These are phyloP conservation scores for Tor tambroides DNA, from an alignment of 2,113 vertebrate genomes.

Conservation along the genomic window DNA sequence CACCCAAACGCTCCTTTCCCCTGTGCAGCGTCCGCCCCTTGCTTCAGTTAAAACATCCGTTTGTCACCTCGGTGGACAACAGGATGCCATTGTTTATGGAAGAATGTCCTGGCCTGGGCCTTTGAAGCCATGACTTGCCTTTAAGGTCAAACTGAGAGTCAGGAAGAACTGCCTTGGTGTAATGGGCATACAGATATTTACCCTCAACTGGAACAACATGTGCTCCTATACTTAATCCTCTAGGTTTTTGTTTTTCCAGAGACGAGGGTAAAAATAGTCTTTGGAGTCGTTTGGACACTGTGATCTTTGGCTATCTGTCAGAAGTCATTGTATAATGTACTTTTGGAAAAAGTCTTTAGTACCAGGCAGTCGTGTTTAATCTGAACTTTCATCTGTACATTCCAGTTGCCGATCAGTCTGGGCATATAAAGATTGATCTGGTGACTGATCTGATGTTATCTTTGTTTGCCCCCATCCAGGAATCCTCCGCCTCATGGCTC, in stretches of 20 bases:
- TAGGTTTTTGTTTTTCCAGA: slow-evolving; percentile 28
- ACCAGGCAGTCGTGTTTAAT: background rate
- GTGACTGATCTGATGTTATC: background rate
- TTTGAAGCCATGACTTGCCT: slow-evolving; percentile 54
- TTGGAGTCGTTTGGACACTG: background rate
- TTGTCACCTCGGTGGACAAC: slow-evolving; percentile 63
- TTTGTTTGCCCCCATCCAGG: slow-evolving; percentile 67
- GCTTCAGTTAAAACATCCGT: slow-evolving; percentile 61
- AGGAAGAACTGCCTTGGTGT: slow-evolving; percentile 44
- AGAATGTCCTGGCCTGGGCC: slow-evolving; percentile 54
- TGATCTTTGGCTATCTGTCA: slow-evolving; percentile 9
- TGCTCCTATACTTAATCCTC: background rate
- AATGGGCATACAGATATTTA: slow-evolving; percentile 31
- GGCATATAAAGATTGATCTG: background rate
- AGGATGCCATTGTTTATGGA: slow-evolving; percentile 62
- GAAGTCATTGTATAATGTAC: slow-evolving; percentile 14
- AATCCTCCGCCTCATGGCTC: slow-evolving; percentile 83
- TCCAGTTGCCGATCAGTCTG: background rate
- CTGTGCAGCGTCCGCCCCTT: slow-evolving; percentile 27
- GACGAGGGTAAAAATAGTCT: slow-evolving; percentile 24
- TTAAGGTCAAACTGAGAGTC: slow-evolving; percentile 52
- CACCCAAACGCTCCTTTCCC: background rate
- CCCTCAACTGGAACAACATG: slow-evolving; percentile 35
- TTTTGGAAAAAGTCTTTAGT: background rate
- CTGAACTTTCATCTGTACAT: background rate